Conservation (phyloP, 2,797 vertebrate genomes). For the Rousettus madagascariensis region DNA sequence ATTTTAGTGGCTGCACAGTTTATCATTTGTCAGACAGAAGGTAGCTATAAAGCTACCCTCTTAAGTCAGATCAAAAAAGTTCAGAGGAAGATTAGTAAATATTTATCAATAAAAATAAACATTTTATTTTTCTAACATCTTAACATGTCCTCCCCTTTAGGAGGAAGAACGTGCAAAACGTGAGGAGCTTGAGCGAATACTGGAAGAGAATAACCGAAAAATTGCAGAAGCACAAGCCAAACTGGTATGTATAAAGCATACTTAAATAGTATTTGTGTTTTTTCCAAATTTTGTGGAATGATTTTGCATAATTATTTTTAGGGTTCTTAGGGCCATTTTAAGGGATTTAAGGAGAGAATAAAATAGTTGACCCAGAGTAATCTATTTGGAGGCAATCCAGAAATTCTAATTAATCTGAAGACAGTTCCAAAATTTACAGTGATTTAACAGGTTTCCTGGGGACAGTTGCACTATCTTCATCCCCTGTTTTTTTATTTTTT, state of each 20-base stretch:
- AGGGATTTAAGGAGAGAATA: background rate
- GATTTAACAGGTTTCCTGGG: background rate
- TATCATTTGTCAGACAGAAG: conserved; percentile 86
- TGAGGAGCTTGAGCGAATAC: conserved; percentile 98
- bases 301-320: background rate
- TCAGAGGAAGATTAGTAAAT: conserved; percentile 88
- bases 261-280: background rate
- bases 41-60: conserved; percentile 86
- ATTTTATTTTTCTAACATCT: conserved; percentile 92
- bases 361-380: background rate
- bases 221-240: conserved; percentile 99
- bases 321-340: background rate
- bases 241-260: conserved; percentile 88
- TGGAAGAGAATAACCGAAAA: conserved; percentile 99
- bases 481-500: background rate
- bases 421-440: background rate
- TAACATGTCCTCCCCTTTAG: conserved; percentile 95
- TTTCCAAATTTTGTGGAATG: background rate
- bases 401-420: background rate
- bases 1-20: conserved; percentile 88
- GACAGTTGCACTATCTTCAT: background rate
- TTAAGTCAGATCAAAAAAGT: conserved; percentile 87
- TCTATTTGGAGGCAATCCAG: background rate
- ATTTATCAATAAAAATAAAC: conserved; percentile 75
- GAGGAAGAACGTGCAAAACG: conserved; percentile 99